phyloP scores from a whole-genome alignment of 2,113 vertebrate genomes.

The Centropus unirufus region DNA sequence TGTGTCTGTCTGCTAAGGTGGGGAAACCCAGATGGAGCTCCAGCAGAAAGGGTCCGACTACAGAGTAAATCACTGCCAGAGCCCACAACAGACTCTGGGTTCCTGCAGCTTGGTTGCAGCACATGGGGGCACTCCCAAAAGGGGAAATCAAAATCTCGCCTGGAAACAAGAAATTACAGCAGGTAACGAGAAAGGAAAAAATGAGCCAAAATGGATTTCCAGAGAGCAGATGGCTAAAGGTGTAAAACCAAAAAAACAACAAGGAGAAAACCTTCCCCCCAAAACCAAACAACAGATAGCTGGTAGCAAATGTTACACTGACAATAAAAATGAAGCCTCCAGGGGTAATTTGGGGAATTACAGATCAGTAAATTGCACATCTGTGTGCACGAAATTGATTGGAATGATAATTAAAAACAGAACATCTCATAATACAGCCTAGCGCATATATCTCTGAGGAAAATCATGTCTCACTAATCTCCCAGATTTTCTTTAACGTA shows the following conservation, averaged over 20 bases:
- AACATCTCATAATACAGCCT: constrained; percentile 65
- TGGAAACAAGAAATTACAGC: constrained; percentile 2
- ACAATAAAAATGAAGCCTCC: constrained; percentile 62
- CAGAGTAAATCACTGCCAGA: background rate
- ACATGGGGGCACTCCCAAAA: background rate
- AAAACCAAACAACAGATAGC: constrained; percentile 20
- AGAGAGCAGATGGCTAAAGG: constrained; percentile 50
- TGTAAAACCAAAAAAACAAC: constrained; percentile 26
- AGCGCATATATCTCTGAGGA: background rate
- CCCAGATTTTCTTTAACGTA: background rate
- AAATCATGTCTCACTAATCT: constrained; percentile 32
- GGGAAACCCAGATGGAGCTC: background rate
- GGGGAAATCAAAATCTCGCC: background rate
- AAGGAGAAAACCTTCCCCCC: background rate
- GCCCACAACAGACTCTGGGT: background rate
- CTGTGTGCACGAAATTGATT: constrained; percentile 67
- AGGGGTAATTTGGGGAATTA: constrained; percentile 70
- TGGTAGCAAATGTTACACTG: constrained; percentile 54
- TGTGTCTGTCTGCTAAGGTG: fast-evolving
- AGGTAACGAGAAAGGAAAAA: constrained; percentile 31
- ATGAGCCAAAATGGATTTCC: constrained; percentile 8
- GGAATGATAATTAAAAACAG: constrained; percentile 69
- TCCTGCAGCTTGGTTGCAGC: background rate
- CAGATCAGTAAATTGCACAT: constrained; percentile 70
- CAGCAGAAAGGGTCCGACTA: background rate